Evolutionary conservation across 2,113 vertebrate species (phyloP).

Genomic region (Zapornia atra): DNA sequence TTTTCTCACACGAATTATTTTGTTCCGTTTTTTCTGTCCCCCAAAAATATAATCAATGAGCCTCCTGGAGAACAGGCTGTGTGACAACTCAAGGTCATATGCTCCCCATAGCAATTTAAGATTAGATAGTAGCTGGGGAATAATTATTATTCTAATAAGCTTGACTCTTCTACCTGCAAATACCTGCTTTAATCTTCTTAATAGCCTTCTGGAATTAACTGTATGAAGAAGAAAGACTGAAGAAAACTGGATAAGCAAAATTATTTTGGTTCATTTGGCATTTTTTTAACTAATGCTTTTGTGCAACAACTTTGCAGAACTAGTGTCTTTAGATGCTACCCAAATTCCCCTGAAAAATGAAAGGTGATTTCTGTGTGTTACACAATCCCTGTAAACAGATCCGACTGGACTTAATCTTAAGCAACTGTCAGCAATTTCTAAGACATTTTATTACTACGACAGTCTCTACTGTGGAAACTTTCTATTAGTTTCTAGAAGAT

Average conservation of each 20-base stretch:
- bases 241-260: not conserved
- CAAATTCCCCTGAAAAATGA: not conserved
- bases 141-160: constrained; percentile 49
- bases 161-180: constrained; percentile 44
- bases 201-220: not conserved
- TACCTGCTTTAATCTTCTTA: constrained; percentile 46
- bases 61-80: not conserved
- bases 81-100: constrained; percentile 16
- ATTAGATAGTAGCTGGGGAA: not conserved
- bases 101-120: constrained; percentile 1
- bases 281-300: not conserved
- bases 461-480: not conserved
- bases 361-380: not conserved
- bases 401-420: not conserved
- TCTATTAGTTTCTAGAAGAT: not conserved
- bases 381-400: not conserved
- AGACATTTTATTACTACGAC: not conserved
- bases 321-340: not conserved
- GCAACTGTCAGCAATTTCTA: not conserved
- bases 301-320: not conserved
- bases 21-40: not conserved
- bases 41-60: not conserved
- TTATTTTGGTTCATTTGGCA: not conserved
- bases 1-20: not conserved
- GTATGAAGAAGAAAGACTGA: not conserved